A percentile compares a stretch with the other conserved stretches of the same genome.
These are phyloP conservation scores for Falco peregrinus DNA, from an alignment of 2,797 vertebrate genomes.

Conservation along the genomic window DNA sequence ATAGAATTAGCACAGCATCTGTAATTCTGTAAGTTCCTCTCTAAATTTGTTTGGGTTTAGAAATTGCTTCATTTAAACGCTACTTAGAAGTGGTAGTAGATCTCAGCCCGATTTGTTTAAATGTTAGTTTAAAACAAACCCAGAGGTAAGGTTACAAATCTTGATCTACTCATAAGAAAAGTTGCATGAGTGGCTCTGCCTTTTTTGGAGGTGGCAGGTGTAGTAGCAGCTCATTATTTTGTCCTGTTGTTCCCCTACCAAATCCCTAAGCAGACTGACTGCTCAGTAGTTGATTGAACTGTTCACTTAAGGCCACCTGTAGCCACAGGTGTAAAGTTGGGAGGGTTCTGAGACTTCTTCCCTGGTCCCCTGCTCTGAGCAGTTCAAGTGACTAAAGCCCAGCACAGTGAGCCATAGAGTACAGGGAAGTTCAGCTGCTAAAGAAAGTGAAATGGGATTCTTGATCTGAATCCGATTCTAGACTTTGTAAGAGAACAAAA, in stretches of 20 bases:
- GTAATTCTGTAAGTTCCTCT: neutral
- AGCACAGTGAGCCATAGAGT: neutral
- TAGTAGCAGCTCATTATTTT: neutral
- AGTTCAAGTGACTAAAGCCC: neutral
- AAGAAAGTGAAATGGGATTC: neutral
- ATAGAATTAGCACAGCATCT: neutral
- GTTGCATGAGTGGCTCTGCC: neutral
- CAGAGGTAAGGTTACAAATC: neutral
- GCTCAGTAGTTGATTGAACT: neutral
- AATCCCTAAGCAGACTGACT: neutral
- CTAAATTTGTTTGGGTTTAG: neutral
- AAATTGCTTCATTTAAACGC: neutral
- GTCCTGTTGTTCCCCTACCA: neutral
- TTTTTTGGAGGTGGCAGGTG: neutral
- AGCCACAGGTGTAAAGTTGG: neutral
- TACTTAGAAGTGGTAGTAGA: neutral
- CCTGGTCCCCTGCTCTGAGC: neutral
- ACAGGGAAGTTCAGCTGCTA: neutral
- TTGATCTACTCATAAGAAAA: neutral
- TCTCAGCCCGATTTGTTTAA: neutral
- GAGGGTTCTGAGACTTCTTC: neutral
- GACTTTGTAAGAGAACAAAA: neutral
- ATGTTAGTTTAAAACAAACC: neutral
- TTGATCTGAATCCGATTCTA: neutral
- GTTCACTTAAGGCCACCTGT: neutral